Evolutionary conservation across 2,888 invertebrate genomes (phyloP), one percentile per base, ranked within the genome.

Genomic region (Amphipyra berbera): DNA sequence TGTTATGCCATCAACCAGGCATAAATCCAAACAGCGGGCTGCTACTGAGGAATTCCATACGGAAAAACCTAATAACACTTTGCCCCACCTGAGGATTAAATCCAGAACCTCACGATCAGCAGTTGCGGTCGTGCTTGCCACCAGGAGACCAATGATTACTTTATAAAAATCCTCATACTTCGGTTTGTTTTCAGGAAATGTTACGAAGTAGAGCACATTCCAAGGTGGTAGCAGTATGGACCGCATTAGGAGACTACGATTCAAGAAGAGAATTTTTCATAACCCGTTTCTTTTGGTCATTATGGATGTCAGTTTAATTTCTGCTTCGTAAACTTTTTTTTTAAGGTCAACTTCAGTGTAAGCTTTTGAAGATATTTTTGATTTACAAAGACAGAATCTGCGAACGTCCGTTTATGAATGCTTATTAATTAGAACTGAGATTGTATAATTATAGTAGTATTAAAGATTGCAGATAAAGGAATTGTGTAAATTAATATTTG

Each of bases 221-320:
- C 61, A 35, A 9, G 7, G 0, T 33, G 13, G 2, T 9, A 21
- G 4, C 44, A 38, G 27, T 41, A 35, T 40, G 33, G 7, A 15
- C 60, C 42, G 21, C 47, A 50, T 50, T 48, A 54, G 37, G 57
- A 47, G 13, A 21, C 45, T 33, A 42, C 48, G 14, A 40, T 48
- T 62, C 41, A 54, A 59, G 60, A 52, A 52, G 56, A 40, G 56
- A 47, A 76, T 79, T 81, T 81, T 80, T 82, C 80, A 78, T 73
- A 79, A 76, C 73, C 72, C 54, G 74, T 75, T 81, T 62, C 61
- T 64, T 71, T 48, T 50, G 21, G 48, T 64, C 64, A 69, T 68
- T 73, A 70, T 62, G 13, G 21, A 58, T 59, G 72, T 68, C 63
- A 68, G 61, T 76, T 74, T 72, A 66, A 76, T 76, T 68, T 67